phyloP scores from a whole-genome alignment of 2,797 vertebrate species.

The Anabacerthia variegaticeps region DNA sequence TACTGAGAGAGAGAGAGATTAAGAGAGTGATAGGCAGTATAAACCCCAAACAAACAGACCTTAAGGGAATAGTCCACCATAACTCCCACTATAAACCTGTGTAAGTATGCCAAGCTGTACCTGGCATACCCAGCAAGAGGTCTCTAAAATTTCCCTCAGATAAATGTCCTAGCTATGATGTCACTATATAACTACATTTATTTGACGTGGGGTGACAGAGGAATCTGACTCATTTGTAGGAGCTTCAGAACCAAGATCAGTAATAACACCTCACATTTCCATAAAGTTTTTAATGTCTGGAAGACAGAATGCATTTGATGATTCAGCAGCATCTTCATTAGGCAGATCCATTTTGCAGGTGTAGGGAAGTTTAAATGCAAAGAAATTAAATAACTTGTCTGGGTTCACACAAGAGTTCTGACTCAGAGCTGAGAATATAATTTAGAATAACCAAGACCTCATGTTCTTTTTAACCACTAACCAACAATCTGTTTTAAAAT shows the following conservation, averaged over 20 bases:
- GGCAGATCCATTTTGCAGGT: neutral
- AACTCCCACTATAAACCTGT: neutral
- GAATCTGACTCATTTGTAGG: neutral
- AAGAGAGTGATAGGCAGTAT: neutral
- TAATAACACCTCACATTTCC: neutral
- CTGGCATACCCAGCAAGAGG: neutral
- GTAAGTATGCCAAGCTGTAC: neutral
- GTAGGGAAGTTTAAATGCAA: neutral
- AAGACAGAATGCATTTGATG: neutral
- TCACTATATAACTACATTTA: neutral
- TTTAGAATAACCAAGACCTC: neutral
- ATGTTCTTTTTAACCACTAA: neutral
- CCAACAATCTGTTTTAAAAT: neutral
- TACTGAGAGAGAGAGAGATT: neutral
- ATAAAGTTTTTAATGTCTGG: neutral
- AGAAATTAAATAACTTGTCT: neutral
- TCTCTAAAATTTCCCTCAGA: neutral
- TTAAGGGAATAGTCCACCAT: neutral
- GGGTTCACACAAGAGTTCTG: neutral
- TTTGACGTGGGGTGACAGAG: neutral
- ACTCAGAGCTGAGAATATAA: neutral
- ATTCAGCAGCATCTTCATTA: neutral
- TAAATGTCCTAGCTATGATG: neutral
- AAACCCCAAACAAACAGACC: neutral
- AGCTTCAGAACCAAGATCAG: conserved; percentile 2